Conservation (phyloP, 2,797 vertebrate species). For the Tokudaia tokunoshimensis region DNA sequence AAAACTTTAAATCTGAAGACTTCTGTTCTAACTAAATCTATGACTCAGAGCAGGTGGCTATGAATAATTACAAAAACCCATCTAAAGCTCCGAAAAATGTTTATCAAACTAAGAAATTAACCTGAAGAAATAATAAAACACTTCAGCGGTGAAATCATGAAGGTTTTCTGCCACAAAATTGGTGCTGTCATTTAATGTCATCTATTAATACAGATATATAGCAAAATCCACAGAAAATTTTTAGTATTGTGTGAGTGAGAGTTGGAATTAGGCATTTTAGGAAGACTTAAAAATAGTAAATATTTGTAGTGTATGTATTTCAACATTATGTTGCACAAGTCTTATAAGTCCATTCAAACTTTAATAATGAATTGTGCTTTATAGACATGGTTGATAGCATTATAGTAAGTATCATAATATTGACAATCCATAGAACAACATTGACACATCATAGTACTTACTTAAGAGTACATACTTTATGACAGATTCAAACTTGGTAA, state of each 20-base stretch:
- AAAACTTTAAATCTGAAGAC: slow-evolving; percentile 49
- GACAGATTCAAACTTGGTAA: neutral
- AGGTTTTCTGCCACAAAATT: neutral
- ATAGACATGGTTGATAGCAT: neutral
- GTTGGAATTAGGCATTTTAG: neutral
- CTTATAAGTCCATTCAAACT: neutral
- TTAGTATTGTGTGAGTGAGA: neutral
- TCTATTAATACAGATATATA: neutral
- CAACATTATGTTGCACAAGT: neutral
- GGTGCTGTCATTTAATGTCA: neutral
- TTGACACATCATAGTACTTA: neutral
- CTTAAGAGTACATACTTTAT: neutral
- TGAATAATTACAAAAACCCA: slow-evolving; percentile 51
- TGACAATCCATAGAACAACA: neutral
- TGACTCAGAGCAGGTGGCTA: slow-evolving; percentile 66
- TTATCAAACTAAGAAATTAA: neutral
- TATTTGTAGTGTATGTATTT: slow-evolving; percentile 9
- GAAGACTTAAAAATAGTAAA: neutral
- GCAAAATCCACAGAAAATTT: neutral
- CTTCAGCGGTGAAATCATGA: neutral
- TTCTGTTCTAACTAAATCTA: slow-evolving; percentile 59
- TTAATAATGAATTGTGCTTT: neutral
- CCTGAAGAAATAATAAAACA: neutral
- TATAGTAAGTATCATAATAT: neutral
- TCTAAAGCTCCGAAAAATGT: slow-evolving; percentile 47